phyloP scores from a whole-genome alignment of 2,113 vertebrate species.

The Neolamprologus ventralis region DNA sequence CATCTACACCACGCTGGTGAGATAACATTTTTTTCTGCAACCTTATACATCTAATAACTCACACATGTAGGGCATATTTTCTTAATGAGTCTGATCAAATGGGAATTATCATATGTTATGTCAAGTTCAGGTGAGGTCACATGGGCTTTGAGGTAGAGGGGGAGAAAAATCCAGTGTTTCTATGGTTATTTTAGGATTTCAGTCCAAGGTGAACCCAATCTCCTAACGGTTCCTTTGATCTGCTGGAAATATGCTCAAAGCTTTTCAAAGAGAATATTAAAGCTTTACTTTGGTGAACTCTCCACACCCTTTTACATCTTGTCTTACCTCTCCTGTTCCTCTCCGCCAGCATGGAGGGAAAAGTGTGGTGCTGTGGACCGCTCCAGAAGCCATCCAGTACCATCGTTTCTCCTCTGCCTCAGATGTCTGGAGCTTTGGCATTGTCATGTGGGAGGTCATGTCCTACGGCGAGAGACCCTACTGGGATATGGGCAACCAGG shows the following conservation, averaged over 20 bases:
- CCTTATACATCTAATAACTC: not conserved
- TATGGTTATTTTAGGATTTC: not conserved
- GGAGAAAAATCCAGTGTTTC: not conserved
- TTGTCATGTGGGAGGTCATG: slow-evolving; percentile 99
- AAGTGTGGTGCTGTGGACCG: slow-evolving; percentile 88
- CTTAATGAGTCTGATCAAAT: not conserved
- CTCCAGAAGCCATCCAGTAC: slow-evolving; percentile 89
- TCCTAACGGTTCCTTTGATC: slow-evolving; percentile 20
- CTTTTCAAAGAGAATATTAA: slow-evolving; percentile 28
- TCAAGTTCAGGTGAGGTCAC: not conserved
- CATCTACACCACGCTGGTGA: slow-evolving; percentile 90
- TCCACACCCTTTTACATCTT: not conserved
- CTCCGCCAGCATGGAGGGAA: slow-evolving; percentile 77
- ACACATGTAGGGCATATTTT: not conserved
- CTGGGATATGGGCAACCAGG: slow-evolving; percentile 98
- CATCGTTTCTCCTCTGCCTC: slow-evolving; percentile 90
- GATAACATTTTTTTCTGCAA: not conserved
- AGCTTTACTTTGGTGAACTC: not conserved
- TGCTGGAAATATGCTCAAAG: not conserved
- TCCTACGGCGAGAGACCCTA: slow-evolving; percentile 96
- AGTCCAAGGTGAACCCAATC: not conserved
- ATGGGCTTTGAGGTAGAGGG: not conserved
- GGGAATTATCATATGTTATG: not conserved
- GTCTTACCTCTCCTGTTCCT: not conserved
- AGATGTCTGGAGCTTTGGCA: slow-evolving; percentile 95